These are phyloP conservation scores for Urosaurus nigricauda DNA, from an alignment of 2,797 vertebrate species.

Conservation along the genomic window DNA sequence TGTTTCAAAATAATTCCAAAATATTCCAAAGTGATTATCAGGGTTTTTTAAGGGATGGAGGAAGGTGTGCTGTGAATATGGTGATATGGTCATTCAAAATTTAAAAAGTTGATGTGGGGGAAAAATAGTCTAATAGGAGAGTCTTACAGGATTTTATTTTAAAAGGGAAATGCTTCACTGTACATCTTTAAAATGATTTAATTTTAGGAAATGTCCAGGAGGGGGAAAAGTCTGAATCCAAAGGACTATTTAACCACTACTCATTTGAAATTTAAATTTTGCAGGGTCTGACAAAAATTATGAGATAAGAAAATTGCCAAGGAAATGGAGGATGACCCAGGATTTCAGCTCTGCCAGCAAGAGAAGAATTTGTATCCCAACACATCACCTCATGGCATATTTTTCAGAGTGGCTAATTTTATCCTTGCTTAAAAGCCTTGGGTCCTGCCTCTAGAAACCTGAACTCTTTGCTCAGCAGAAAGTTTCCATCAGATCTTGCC, in stretches of 20 bases:
- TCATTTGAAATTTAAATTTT: conserved; percentile 11
- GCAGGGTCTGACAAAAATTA: background rate
- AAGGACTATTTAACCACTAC: background rate
- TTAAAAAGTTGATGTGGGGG: background rate
- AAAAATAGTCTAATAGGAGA: background rate
- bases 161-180: background rate
- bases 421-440: conserved; percentile 30
- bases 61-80: background rate
- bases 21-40: background rate
- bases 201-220: background rate
- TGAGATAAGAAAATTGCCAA: conserved; percentile 31
- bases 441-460: conserved; percentile 41
- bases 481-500: conserved; percentile 34
- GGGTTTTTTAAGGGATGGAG: background rate
- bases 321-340: conserved; percentile 32
- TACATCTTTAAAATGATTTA: background rate
- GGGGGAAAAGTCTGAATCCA: background rate
- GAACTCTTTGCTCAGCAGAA: conserved; percentile 51
- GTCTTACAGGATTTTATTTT: background rate
- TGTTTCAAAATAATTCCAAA: background rate
- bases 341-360: background rate
- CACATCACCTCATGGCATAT: conserved; percentile 31
- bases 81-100: background rate
- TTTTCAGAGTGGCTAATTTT: conserved; percentile 53
- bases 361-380: conserved; percentile 46